Evolutionary conservation across 2,797 vertebrate species (phyloP), one percentile per base, ranked within the genome.

Genomic region (Apogon talboti): DNA sequence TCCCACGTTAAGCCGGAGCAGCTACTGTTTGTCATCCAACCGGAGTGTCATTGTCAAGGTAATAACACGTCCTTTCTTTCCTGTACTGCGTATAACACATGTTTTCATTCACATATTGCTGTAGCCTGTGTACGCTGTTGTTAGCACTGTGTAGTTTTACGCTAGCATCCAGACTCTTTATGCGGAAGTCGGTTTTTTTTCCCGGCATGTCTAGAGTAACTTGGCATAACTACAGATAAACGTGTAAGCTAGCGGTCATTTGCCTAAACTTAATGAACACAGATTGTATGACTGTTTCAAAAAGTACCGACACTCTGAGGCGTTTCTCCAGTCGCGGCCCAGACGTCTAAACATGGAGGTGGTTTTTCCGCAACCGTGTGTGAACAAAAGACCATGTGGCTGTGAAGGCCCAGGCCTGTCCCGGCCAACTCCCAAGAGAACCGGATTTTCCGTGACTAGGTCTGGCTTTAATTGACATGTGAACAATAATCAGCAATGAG

Each of bases 301-400:
- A 7, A 21, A 2, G 12, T 3, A 1, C 2, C 11, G 12, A 4
- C 7, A 1, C 3, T 1, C 4, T 16, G 8, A 41, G 10, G 11
- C 16, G 21, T 16, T 45, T 24, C 5, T 14, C 13, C 1, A 2
- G 6, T 3, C 15, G 30, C 8, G 1, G 6, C 18, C 0, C n/a
- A 0, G 37, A 0, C 4, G 0, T 7, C 9, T 35, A 5, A 13
- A 1, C 10, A 0, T 9, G 13, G 15, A 21, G 1, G 12, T 3
- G 16, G 0, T 15, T 24, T 14, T 7, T 11, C 46, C 4, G 35
- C 24, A 1, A 59, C 35, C 13, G 2, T 28, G 38, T 15, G 11
- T 7, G 21, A 73, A 87, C 82, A 85, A 85, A 80, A 66, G 77
- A 28, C 54, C 85, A 79, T 62, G 78, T 50, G 83, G 56, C 57